Percentiles rank a stretch among this genome's conserved stretches.
Conservation (phyloP, 2,797 vertebrate genomes). For the Phrynocephalus vlangalii region DNA sequence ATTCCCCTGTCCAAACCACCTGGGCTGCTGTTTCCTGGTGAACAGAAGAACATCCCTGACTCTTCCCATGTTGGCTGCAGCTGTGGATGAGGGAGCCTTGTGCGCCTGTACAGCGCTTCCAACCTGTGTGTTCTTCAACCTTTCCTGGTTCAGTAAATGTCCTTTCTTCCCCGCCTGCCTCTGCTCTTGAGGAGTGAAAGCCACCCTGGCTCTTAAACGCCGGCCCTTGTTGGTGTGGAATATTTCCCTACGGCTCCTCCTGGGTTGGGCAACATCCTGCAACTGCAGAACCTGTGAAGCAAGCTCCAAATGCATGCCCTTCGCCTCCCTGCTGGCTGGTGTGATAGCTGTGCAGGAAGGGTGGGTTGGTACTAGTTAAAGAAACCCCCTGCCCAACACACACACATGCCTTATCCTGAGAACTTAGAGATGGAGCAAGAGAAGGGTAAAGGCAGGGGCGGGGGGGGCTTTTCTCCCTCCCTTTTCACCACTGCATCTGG, state of each 20-base stretch:
- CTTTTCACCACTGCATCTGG: not conserved
- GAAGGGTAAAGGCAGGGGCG: not conserved
- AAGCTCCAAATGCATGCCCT: not conserved
- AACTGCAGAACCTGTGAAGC: not conserved
- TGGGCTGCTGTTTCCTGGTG: not conserved
- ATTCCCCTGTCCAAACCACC: not conserved
- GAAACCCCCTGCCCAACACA: not conserved
- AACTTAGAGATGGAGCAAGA: not conserved
- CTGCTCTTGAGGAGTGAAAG: not conserved
- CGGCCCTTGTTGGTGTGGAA: not conserved
- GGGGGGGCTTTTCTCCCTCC: not conserved
- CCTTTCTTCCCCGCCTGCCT: too few relatives aligned
- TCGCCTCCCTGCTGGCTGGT: not conserved
- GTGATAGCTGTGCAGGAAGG: not conserved
- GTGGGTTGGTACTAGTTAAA: accelerated
- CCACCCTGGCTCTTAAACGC: not conserved
- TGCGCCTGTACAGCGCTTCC: not conserved
- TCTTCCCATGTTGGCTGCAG: not conserved
- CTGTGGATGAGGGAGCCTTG: not conserved
- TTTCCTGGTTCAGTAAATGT: not conserved
- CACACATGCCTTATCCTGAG: too few relatives aligned
- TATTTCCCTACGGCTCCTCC: not conserved
- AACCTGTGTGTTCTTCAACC: not conserved
- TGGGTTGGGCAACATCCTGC: not conserved
- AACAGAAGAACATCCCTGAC: not conserved